Base-by-base conservation (phyloP, 2,113 vertebrate species). In the Montifringilla adamsi region DNA sequence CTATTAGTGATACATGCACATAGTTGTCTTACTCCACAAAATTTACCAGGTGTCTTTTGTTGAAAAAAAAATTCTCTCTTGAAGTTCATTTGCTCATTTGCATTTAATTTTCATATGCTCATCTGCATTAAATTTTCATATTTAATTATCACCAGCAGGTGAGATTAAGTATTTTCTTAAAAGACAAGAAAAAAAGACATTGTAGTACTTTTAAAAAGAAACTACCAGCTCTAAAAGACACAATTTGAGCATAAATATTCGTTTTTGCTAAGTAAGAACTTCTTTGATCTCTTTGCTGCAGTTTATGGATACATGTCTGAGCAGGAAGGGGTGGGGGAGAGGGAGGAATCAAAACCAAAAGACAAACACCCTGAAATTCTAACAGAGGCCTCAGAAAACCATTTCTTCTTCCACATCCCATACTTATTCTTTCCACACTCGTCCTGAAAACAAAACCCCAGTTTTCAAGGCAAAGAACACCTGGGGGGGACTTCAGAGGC, bases 391-490 rank as follows among this genome's bases (percentile, higher is more conserved):
- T 31, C 81, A 62, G 41, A 79, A 94, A 94, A 41, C 7, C 18
- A 55, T 84, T 96, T 94, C 24, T 94, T 59, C 17, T 76, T 82
- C 66, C 59, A 55, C 35, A 74, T 84, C 43, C 79, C 80, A 47
- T 62, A 76, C 20, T 80, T 79, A 58, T 21, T 95, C 84, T 90
- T 85, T 88, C 50, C 49, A 78, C 10, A 1, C 24, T 81, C 33
- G 47, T 93, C 55, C 64, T 84, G 75, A 77, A 94, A 96, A 93
- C 78, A 91, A 91, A 92, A 87, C n/a, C 22, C 27, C n/a, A 55
- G 31, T 85, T 74, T 91, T 72, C 78, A 83, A 85, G 59, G 70
- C 87, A 90, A 85, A 91, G 46, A 63, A 82, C 62, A 91, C 70
- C 70, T 47, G 63, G 41, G 28, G 26, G 67, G 30, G 33, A 73